These are phyloP conservation scores for Trachelus iudaicus DNA, from an alignment of 2,888 invertebrate genomes.

Conservation along the genomic window DNA sequence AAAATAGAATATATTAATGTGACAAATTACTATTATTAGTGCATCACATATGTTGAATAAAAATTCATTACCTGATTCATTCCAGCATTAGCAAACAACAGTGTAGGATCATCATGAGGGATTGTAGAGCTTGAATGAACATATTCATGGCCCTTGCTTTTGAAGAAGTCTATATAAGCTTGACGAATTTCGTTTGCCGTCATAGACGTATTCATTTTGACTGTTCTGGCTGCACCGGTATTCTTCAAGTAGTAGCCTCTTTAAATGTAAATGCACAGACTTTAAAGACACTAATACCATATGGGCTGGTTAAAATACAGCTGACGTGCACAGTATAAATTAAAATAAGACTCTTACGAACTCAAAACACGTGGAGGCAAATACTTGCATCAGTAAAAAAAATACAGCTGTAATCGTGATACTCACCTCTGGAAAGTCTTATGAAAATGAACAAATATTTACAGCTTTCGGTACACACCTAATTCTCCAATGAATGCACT, in stretches of 20 bases:
- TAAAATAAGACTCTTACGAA: background rate
- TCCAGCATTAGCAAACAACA: constrained; percentile 98
- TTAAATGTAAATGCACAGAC: background rate
- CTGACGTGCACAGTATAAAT: background rate
- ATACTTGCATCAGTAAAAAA: background rate
- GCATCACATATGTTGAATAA: background rate
- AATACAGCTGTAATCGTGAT: background rate
- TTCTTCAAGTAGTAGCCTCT: background rate
- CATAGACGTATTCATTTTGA: constrained; percentile 70
- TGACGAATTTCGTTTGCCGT: constrained; percentile 85
- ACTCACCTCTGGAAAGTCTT: background rate
- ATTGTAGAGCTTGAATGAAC: constrained; percentile 98
- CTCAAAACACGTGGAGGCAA: background rate
- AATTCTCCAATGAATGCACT: background rate
- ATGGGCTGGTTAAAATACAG: background rate
- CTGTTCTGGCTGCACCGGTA: background rate
- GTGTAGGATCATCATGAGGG: constrained; percentile 96
- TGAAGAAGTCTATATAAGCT: constrained; percentile 91
- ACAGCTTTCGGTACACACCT: background rate
- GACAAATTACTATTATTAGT: background rate
- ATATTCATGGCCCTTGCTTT: constrained; percentile 88
- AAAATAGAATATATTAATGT: background rate
- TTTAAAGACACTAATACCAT: background rate
- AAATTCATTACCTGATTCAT: constrained; percentile 87
- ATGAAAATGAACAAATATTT: background rate